Conservation (phyloP, 2,888 invertebrate species). For the Neoitamus cyanurus region DNA sequence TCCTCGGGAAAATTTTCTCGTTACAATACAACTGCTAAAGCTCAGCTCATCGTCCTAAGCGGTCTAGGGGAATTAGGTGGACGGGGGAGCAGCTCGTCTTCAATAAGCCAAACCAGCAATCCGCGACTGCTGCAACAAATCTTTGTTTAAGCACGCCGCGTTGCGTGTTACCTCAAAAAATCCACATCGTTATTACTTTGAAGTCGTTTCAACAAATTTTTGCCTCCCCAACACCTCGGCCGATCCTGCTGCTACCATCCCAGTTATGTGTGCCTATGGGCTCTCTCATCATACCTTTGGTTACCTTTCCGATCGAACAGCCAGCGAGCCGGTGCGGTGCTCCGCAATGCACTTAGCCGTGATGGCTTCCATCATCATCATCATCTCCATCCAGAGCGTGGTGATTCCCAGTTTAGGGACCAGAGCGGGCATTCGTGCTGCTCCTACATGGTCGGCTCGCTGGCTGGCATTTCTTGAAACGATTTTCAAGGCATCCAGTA, state of each 20-base stretch:
- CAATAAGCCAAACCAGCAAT: not conserved
- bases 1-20: not conserved
- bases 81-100: not conserved
- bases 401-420: conserved; percentile 17
- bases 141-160: conserved; percentile 56
- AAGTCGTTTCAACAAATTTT: conserved; percentile 49
- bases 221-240: not conserved
- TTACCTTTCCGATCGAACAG: not conserved
- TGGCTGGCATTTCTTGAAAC: not conserved
- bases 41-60: not conserved
- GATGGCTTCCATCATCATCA: conserved; percentile 42
- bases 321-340: not conserved
- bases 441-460: not conserved
- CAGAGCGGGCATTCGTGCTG: not conserved
- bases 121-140: conserved; percentile 51
- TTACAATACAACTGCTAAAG: not conserved
- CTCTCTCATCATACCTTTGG: not conserved
- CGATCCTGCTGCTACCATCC: not conserved
- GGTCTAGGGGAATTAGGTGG: not conserved
- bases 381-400: not conserved
- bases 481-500: not conserved
- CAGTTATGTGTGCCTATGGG: not conserved
- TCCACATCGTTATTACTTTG: conserved; percentile 57
- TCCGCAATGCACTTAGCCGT: not conserved
- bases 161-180: conserved; percentile 56